Percentiles rank a stretch among this genome's conserved stretches.
phyloP scores from a whole-genome alignment of 1,140 invertebrate genomes.

The Trypoxylus dichotomus region DNA sequence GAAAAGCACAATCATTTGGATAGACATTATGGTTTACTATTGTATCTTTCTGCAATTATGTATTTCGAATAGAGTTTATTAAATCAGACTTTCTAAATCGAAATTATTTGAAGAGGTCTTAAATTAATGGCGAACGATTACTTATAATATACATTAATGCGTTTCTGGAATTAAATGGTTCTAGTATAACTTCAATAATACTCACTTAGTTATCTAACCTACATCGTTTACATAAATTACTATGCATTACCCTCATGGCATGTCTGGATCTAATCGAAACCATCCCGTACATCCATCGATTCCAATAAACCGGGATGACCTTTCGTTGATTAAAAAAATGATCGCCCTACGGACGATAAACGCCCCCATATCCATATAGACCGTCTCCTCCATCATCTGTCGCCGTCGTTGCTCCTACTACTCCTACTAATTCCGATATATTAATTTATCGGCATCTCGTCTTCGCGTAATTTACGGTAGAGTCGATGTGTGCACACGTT shows the following conservation, averaged over 20 bases:
- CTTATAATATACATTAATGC: no score
- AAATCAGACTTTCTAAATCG: no score
- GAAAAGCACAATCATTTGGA: no score
- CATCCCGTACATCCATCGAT: background rate
- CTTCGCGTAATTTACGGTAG: background rate
- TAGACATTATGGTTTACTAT: no score
- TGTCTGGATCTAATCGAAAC: background rate
- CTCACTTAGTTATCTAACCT: no score
- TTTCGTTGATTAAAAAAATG: conserved; percentile 18
- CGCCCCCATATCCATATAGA: background rate
- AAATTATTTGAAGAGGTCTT: no score
- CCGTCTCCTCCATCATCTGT: background rate
- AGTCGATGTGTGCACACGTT: background rate
- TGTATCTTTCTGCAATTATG: no score
- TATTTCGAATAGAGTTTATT: no score
- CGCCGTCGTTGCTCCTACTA: background rate
- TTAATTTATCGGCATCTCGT: background rate
- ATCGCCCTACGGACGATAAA: background rate
- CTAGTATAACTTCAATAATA: no score
- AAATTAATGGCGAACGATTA: no score
- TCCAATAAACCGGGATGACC: conserved; percentile 12
- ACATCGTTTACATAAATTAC: background rate
- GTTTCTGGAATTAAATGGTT: no score
- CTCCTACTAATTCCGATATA: conserved; percentile 23
- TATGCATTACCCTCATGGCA: background rate